These are phyloP conservation scores for Megaleporinus macrocephalus DNA, from an alignment of 2,113 vertebrate genomes.

Conservation along the genomic window DNA sequence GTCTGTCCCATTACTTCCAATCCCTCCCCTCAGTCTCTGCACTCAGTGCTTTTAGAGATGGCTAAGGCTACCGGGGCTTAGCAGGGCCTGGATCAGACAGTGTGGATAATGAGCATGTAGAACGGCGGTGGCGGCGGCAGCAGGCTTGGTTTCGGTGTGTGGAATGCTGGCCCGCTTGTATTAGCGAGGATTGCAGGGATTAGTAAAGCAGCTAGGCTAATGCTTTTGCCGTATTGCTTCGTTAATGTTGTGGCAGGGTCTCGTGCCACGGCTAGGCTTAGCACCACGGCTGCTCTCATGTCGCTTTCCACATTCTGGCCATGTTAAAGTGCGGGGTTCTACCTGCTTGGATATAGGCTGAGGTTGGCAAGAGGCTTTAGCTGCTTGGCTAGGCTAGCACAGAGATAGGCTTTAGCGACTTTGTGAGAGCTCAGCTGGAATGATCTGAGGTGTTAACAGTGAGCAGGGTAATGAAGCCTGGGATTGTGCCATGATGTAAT, in stretches of 20 bases:
- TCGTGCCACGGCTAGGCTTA: neutral
- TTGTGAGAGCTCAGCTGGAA: conserved; percentile 15
- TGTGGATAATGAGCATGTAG: conserved; percentile 23
- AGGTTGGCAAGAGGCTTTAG: neutral
- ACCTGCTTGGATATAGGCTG: neutral
- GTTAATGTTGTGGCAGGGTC: conserved; percentile 19
- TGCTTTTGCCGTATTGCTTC: conserved; percentile 23
- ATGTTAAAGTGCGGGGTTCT: neutral
- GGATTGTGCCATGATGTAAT: conserved; percentile 11
- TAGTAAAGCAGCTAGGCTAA: conserved; percentile 33
- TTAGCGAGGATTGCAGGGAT: conserved; percentile 36
- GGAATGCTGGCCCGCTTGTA: conserved; percentile 8
- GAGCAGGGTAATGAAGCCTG: conserved; percentile 19
- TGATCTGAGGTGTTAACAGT: conserved; percentile 10
- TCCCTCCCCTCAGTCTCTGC: neutral
- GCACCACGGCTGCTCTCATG: neutral
- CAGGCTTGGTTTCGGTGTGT: conserved; percentile 6
- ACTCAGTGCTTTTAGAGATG: neutral
- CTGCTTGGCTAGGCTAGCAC: conserved; percentile 8
- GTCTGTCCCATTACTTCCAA: neutral
- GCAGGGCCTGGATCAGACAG: neutral
- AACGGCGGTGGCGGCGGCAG: conserved; percentile 10
- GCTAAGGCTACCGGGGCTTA: conserved; percentile 13
- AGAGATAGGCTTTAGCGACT: neutral
- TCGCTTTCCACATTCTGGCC: neutral